phyloP scores from a whole-genome alignment of 2,113 vertebrate genomes.

The Eolophus roseicapilla region DNA sequence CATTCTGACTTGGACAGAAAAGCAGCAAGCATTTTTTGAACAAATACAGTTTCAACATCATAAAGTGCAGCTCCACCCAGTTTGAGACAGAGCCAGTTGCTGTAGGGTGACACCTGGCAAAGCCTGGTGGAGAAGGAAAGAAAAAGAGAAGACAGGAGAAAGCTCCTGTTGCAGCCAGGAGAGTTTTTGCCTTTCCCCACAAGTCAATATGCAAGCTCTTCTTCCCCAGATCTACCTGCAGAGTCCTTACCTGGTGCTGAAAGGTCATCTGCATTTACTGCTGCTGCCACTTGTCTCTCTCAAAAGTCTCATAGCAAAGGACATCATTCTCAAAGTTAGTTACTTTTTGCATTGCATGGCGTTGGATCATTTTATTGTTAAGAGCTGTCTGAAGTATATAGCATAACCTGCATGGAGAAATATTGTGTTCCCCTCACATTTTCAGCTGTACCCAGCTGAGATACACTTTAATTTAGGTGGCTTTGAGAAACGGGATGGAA shows the following conservation, averaged over 20 bases:
- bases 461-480: not conserved
- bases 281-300: not conserved
- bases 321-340: not conserved
- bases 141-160: not conserved
- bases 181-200: not conserved
- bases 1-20: not conserved
- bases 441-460: not conserved
- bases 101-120: not conserved
- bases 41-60: not conserved
- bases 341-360: not conserved
- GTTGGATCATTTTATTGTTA: not conserved
- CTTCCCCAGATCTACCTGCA: not conserved
- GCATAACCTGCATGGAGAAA: not conserved
- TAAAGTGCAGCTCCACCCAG: not conserved
- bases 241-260: not conserved
- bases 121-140: not conserved
- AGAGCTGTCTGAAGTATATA: not conserved
- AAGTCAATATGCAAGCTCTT: not conserved
- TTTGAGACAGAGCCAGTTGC: not conserved
- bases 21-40: not conserved
- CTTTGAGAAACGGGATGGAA: not conserved
- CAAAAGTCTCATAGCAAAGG: not conserved
- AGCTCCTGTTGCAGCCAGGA: not conserved
- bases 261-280: not conserved
- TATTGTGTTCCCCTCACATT: rapidly evolving